phyloP scores from a whole-genome alignment of 2,797 vertebrate genomes.

The Sebastes iracundus region DNA sequence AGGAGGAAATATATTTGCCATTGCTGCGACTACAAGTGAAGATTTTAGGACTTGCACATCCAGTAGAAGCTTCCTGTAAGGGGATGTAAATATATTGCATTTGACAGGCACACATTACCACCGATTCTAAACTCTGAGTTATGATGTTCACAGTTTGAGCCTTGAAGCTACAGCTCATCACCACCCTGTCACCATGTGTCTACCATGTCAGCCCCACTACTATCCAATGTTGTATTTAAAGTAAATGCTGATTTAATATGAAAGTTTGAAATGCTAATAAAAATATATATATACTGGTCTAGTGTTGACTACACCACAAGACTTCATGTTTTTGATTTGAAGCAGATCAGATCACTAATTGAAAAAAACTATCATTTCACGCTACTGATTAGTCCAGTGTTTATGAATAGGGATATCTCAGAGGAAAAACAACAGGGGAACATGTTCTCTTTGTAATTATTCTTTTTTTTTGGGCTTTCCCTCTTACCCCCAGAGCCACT shows the following conservation, averaged over 20 bases:
- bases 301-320: neutral
- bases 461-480: neutral
- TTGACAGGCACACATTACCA: constrained; percentile 8
- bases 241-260: constrained; percentile 1
- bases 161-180: neutral
- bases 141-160: neutral
- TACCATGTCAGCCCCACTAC: neutral
- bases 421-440: neutral
- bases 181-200: neutral
- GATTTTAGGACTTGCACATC: neutral
- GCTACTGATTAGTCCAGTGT: neutral
- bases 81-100: constrained; percentile 5
- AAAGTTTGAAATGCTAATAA: neutral
- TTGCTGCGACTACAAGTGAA: constrained; percentile 7
- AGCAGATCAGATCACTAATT: neutral
- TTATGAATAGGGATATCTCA: neutral
- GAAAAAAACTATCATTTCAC: neutral
- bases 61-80: neutral
- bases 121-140: neutral
- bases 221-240: neutral
- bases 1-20: constrained; percentile 10
- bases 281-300: neutral
- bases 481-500: neutral
- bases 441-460: neutral
- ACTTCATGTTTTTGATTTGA: neutral